Percentiles rank a stretch among this genome's conserved stretches.
These are phyloP conservation scores for Conchocele bisecta DNA, from an alignment of 2,888 invertebrate genomes.

Conservation along the genomic window DNA sequence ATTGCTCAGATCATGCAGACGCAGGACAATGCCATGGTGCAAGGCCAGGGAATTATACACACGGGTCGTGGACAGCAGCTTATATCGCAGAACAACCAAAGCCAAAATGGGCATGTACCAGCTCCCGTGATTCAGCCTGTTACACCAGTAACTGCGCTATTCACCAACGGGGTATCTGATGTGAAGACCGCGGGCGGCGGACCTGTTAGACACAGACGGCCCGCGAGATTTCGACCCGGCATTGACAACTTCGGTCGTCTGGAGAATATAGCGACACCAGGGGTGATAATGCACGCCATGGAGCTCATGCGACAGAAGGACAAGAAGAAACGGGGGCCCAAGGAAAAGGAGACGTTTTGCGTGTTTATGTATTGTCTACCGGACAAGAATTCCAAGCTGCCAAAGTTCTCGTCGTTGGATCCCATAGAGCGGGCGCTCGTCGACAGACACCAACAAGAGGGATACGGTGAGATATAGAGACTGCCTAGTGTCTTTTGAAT, in stretches of 20 bases:
- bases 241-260: conserved; percentile 57
- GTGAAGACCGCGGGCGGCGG: neutral
- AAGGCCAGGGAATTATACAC: no score
- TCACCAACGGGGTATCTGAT: neutral
- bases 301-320: conserved; percentile 57
- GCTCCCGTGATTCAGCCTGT: neutral
- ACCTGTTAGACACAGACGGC: conserved; percentile 40
- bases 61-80: no score
- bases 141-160: neutral
- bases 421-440: conserved; percentile 59
- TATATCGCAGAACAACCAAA: no score
- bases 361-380: conserved; percentile 67
- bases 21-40: no score
- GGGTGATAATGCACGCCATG: conserved; percentile 61
- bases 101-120: conserved; percentile 6
- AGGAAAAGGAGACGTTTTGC: conserved; percentile 66
- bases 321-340: conserved; percentile 65
- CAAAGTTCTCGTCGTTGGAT: conserved; percentile 66
- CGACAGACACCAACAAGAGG: conserved; percentile 62
- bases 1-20: conserved; percentile 56
- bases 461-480: conserved; percentile 68
- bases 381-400: conserved; percentile 62
- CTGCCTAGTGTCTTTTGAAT: no score
- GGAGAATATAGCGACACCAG: conserved; percentile 51
- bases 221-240: conserved; percentile 49